Base-by-base conservation (phyloP, 53 echinoderm and acorn worm genomes). In the Actinopyga echinites region DNA sequence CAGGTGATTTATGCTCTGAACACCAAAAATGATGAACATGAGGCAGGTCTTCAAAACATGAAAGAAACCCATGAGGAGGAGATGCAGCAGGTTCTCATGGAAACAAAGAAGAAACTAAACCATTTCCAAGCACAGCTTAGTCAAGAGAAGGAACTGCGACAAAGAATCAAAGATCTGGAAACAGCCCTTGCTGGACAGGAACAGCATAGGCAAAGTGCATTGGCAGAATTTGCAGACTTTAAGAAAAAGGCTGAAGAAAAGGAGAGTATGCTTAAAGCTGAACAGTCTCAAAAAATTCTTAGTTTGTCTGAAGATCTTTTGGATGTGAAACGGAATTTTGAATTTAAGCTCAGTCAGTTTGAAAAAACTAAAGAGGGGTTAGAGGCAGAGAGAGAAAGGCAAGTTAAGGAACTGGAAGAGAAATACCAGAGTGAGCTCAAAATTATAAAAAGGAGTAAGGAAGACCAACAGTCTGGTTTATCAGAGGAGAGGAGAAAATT, bases 1-100 rank as follows among this genome's bases (percentile, higher is more conserved):
- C 86, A 99, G 99, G 99, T 99, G 53, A 99, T 99, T 45, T 99
- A 99, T 87, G 92, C 99, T 64, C 83, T 99, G 36, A 99, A 99
- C 71, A 94, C 99, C 1, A 99, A 99, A 75, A 99, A 99, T 62
- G 99, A 99, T 83, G 99, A 99, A 65, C 99, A 99, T 83, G 99
- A 99, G 55, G 88, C 90, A 29, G 80, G 86, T 58, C 86, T 99
- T 53, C 90, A 99, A 49, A 86, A 42, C 65, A 80, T 99, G 30
- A 94, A 92, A 61, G 94, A 92, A n/a, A 63, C 87, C 6, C 99
- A 99, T 54, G 99, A 99, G 55, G 92, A 95, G 61, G 99, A 99
- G 40, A 69, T 93, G 30, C 94, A 94, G 54, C 88, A 92, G 65
- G 79, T 99, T 10, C 65, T 99, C 49, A 69, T 82, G 8, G 91